phyloP scores from a whole-genome alignment of 2,797 vertebrate genomes.

The Todus mexicanus region DNA sequence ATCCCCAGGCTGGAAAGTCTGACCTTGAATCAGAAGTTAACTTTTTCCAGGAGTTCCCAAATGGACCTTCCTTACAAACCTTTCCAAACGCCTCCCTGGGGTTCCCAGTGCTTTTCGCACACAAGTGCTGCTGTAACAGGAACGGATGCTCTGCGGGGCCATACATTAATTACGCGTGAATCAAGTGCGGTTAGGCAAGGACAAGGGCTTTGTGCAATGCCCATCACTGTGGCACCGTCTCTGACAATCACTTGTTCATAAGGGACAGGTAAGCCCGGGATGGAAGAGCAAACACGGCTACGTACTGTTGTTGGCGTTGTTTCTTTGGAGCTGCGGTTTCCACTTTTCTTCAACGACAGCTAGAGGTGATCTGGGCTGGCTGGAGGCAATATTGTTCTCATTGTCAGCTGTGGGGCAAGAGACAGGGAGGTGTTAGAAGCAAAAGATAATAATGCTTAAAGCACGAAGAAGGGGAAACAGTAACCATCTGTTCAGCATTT shows the following conservation, averaged over 20 bases:
- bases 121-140: accelerated
- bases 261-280: neutral
- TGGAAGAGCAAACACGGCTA: neutral
- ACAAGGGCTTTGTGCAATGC: neutral
- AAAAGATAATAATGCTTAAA: neutral
- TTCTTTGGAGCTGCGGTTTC: conserved; percentile 86
- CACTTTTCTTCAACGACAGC: conserved; percentile 86
- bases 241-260: neutral
- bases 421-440: neutral
- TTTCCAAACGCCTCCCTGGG: neutral
- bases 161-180: neutral
- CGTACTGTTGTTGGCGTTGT: conserved; percentile 88
- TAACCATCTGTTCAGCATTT: neutral
- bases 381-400: conserved; percentile 91
- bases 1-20: neutral
- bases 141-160: neutral
- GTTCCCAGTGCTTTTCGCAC: neutral
- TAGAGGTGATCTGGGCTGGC: conserved; percentile 86
- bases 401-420: conserved; percentile 86
- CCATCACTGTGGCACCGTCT: neutral
- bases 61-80: neutral
- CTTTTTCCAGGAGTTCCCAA: neutral
- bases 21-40: neutral
- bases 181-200: neutral
- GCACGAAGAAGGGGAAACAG: neutral